Base-by-base conservation (phyloP, 2,797 vertebrate species). In the Macropodus opercularis region DNA sequence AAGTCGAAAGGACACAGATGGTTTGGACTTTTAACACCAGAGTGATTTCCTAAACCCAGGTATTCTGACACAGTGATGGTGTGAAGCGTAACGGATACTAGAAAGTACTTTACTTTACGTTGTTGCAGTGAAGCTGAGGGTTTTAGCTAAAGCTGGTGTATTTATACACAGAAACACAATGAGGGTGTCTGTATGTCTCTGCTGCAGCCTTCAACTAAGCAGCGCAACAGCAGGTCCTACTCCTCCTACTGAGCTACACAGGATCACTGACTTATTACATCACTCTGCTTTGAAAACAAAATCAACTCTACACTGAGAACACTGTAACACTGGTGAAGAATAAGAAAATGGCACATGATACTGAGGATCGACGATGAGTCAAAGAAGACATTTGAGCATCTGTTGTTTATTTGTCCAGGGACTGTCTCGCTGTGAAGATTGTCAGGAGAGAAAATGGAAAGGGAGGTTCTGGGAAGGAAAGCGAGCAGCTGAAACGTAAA, bases 381-480 rank as follows among this genome's bases (percentile, higher is more conserved):
- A 88, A 85, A 65, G 62, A 79, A 81, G 86, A 87, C 86, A 89
- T 90, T 87, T 82, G 72, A 77, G 81, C 82, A 89, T 85, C 81
- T 84, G 86, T 71, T 89, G 81, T 85, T 89, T 85, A 73, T 79
- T 79, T 77, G 76, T 66, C 55, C 4, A 63, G 61, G 73, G 84
- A 74, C 72, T 66, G 74, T 41, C 77, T 77, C 75, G 60, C 83
- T 32, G 72, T 63, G 77, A 81, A 72, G 75, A 80, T 73, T 75
- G 64, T 73, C n/a, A n/a, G 39, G 13, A 72, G 46, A 63, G 72
- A 79, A 75, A 77, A 84, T 56, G 59, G 40, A 58, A 75, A 79
- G 53, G 44, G 49, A 54, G 59, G 47, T 47, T 55, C 60, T 26
- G 26, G 35, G 55, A 56, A 64, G 60, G 36, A 38, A 66, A 48